Percentiles rank a stretch among this genome's conserved stretches.
Evolutionary conservation across 2,113 vertebrate genomes (phyloP).

Genomic region (Hepsetus odoe): DNA sequence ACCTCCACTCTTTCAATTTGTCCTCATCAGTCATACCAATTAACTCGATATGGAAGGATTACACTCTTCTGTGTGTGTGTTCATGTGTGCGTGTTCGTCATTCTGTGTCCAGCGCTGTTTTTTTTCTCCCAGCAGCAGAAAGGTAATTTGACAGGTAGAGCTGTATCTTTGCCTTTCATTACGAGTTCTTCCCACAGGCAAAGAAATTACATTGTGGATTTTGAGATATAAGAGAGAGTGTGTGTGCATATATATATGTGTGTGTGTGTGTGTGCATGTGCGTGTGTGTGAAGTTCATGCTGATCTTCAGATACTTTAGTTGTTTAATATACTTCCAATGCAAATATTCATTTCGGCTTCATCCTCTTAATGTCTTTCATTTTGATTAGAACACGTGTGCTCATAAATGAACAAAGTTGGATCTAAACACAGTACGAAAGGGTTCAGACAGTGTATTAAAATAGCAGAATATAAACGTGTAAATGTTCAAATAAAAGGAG

Average conservation of each 20-base stretch:
- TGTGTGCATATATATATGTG: neutral
- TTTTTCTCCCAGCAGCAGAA: slow-evolving; percentile 33
- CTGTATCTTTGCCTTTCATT: slow-evolving; percentile 51
- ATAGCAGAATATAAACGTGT: too few relatives aligned
- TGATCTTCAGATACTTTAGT: too few relatives aligned
- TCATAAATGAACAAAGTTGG: too few relatives aligned
- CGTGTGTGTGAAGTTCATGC: too few relatives aligned
- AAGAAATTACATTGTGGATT: slow-evolving; percentile 30
- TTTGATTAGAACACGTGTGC: too few relatives aligned
- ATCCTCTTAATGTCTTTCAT: too few relatives aligned
- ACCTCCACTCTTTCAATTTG: slow-evolving; percentile 39
- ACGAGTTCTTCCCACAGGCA: slow-evolving; percentile 46
- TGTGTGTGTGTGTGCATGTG: neutral
- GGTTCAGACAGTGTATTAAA: too few relatives aligned
- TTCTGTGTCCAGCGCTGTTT: slow-evolving; percentile 34
- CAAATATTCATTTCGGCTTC: too few relatives aligned
- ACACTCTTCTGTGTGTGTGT: slow-evolving; percentile 35
- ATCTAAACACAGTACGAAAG: too few relatives aligned
- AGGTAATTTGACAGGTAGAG: slow-evolving; percentile 50
- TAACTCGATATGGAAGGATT: slow-evolving; percentile 43
- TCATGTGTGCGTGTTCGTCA: slow-evolving; percentile 16
- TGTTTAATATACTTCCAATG: too few relatives aligned
- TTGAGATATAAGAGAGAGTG: slow-evolving; percentile 12
- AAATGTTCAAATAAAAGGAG: too few relatives aligned
- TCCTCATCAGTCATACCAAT: slow-evolving; percentile 46